Evolutionary conservation across 2,888 invertebrate species (phyloP).

Genomic region (Drosophila niveifrons): DNA sequence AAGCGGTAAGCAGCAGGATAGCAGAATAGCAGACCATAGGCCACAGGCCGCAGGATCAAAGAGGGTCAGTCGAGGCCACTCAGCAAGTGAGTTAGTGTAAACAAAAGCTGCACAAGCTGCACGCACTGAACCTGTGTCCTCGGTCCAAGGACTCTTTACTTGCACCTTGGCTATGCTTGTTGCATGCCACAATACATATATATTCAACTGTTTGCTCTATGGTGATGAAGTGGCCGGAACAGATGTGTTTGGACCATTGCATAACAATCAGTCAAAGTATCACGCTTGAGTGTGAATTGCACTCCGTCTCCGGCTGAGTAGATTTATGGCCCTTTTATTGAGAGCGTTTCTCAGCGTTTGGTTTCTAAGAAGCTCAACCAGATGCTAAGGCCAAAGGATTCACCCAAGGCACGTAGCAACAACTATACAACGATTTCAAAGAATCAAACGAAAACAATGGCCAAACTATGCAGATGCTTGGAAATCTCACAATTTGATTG

Average conservation of each 20-base stretch:
- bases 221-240: conserved; percentile 59
- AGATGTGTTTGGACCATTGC: conserved; percentile 64
- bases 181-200: not conserved
- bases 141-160: conserved; percentile 19
- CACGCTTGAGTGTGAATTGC: conserved; percentile 68
- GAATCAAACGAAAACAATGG: conserved; percentile 35
- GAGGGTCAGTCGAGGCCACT: conserved; percentile 41
- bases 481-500: conserved; percentile 47
- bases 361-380: conserved; percentile 42
- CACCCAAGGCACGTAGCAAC: conserved; percentile 42
- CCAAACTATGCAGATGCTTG: conserved; percentile 56
- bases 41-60: conserved; percentile 68
- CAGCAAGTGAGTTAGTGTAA: conserved; percentile 39
- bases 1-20: conserved; percentile 10
- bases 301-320: conserved; percentile 10
- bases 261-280: conserved; percentile 55
- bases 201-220: conserved; percentile 28
- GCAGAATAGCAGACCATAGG: conserved; percentile 33
- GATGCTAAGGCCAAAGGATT: conserved; percentile 53
- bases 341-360: conserved; percentile 7
- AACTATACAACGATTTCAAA: conserved; percentile 30
- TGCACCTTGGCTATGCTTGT: conserved; percentile 38
- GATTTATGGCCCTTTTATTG: conserved; percentile 64
- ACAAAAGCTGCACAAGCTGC: conserved; percentile 45
- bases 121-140: conserved; percentile 67